A percentile compares a stretch with the other conserved stretches of the same genome.
Conservation (phyloP, 2,888 invertebrate genomes). For the Erpobdella octoculata region DNA sequence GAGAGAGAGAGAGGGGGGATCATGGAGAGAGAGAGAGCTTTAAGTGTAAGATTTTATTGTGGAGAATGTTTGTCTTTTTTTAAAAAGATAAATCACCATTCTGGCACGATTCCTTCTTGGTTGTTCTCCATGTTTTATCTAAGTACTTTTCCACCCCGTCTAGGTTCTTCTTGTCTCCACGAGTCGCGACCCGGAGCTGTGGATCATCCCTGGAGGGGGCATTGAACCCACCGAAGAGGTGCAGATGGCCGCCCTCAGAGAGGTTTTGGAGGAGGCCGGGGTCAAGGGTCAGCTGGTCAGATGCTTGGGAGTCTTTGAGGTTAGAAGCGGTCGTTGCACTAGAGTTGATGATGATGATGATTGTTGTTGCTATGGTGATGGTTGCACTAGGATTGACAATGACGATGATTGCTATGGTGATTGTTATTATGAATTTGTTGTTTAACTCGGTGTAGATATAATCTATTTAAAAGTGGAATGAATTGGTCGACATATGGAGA, state of each 20-base stretch:
- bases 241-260: constrained; percentile 79
- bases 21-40: no score
- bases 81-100: no score
- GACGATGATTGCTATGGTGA: no score
- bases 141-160: neutral
- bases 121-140: no score
- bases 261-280: constrained; percentile 91
- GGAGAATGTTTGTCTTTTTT: no score
- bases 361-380: neutral
- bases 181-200: constrained; percentile 77
- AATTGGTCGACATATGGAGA: neutral
- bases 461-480: neutral
- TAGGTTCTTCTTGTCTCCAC: constrained; percentile 87
- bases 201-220: constrained; percentile 95
- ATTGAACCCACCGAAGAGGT: constrained; percentile 83
- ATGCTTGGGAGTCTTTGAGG: constrained; percentile 82
- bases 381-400: neutral
- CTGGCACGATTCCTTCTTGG: no score
- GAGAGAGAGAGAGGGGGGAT: no score
- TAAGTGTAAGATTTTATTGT: no score
- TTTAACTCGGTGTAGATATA: no score
- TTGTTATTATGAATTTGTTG: no score
- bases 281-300: constrained; percentile 80
- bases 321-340: neutral
- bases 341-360: neutral